Conservation (phyloP, 2,888 invertebrate genomes). For the Archips crataeganus region DNA sequence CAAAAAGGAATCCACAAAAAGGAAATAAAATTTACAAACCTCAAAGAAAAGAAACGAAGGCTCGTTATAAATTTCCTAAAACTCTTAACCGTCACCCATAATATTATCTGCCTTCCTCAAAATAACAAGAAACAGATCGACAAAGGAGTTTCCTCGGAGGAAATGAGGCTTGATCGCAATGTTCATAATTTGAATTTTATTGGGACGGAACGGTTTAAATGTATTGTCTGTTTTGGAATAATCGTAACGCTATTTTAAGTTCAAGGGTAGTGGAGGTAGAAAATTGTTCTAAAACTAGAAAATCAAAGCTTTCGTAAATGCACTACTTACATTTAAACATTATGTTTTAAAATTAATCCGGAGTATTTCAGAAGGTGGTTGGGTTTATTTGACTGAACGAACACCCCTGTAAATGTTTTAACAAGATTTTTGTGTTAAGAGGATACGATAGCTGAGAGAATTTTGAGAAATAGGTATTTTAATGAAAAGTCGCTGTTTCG, state of each 20-base stretch:
- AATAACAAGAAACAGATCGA: constrained; percentile 67
- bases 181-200: constrained; percentile 65
- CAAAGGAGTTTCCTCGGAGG: constrained; percentile 64
- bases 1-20: constrained; percentile 22
- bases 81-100: constrained; percentile 58
- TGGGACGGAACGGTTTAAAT: constrained; percentile 57
- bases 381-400: no score
- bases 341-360: no score
- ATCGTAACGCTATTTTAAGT: constrained; percentile 4
- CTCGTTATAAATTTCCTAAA: constrained; percentile 60
- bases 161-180: constrained; percentile 62
- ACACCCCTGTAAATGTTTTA: no score
- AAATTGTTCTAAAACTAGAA: background rate
- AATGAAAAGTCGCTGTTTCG: no score
- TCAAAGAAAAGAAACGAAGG: constrained; percentile 48
- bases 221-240: constrained; percentile 30
- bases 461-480: no score
- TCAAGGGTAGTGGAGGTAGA: background rate
- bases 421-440: no score
- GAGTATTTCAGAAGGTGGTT: no score
- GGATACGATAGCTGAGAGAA: no score
- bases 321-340: background rate
- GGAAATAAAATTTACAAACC: constrained; percentile 38
- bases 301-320: background rate
- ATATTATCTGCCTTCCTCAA: constrained; percentile 57